These are phyloP conservation scores for Nipponia nippon DNA, from an alignment of 2,113 vertebrate genomes.

Conservation along the genomic window DNA sequence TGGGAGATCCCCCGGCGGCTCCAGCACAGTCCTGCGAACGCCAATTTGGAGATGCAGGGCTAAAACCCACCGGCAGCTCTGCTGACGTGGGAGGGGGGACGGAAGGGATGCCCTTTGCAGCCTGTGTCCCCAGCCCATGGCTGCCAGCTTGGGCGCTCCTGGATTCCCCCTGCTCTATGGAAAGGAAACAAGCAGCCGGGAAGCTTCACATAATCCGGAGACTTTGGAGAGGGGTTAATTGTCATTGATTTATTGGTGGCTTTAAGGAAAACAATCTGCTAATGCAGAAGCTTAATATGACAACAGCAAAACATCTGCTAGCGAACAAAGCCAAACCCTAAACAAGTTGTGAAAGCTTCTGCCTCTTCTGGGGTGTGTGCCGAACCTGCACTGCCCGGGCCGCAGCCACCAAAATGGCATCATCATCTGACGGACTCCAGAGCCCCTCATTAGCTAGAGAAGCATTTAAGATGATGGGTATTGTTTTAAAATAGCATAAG, in stretches of 20 bases:
- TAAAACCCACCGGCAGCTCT: neutral
- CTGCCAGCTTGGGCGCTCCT: accelerated
- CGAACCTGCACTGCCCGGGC: neutral
- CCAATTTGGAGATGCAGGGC: neutral
- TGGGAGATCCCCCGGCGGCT: neutral
- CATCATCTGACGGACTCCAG: neutral
- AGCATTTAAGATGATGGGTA: neutral
- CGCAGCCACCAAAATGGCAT: neutral
- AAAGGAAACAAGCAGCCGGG: neutral
- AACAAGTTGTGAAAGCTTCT: neutral
- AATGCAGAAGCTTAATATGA: neutral
- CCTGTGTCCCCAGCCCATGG: neutral
- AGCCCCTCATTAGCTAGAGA: neutral
- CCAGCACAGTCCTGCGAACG: neutral
- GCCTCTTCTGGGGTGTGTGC: neutral
- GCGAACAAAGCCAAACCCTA: neutral
- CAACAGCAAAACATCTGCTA: slow-evolving; percentile 29
- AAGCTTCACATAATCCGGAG: neutral
- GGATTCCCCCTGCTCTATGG: neutral
- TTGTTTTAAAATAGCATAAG: neutral
- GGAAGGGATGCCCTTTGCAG: neutral
- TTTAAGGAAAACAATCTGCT: slow-evolving; percentile 29
- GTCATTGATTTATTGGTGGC: slow-evolving; percentile 37
- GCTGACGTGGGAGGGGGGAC: neutral
- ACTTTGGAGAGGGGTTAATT: neutral